Evolutionary conservation across 2,113 vertebrate species (phyloP), one percentile per base, ranked within the genome.

Genomic region (Prionailurus bengalensis): DNA sequence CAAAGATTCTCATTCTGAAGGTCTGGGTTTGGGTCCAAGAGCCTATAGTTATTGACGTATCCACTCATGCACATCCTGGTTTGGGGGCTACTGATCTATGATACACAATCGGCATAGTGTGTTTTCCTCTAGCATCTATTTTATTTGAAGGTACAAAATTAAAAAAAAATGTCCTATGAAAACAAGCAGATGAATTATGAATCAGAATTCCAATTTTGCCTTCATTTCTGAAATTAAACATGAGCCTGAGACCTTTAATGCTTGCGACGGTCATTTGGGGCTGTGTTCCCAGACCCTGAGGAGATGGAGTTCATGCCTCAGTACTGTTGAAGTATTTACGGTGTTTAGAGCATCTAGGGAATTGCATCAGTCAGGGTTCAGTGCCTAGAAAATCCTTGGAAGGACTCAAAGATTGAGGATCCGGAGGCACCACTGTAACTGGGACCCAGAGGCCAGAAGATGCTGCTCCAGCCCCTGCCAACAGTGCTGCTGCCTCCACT

Each of bases 71-170:
- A 73, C 65, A 87, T 79, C 11, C 33, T 88, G 25, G 31, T 55
- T 88, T 79, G 29, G 4, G 23, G 88, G 79, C 21, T 68, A 80
- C 25, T 91, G 16, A 66, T 55, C 5, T 68, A 12, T 81, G 15
- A 29, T 89, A 74, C 29, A 66, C 23, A 73, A 39, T 39, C 79
- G 63, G 19, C 66, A 73, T 11, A 92, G 23, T 14, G 31, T 16
- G 1, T 78, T 73, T 83, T 93, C 53, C 14, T 94, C 4, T 48
- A 83, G 36, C 3, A 84, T 48, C 42, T 70, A 31, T 92, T 91
- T 94, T 80, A 61, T 80, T 95, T 33, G n/a, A 66, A 94, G 55
- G 16, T 51, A 96, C 94, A 63, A 84, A 89, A 58, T 82, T 91
- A 13, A 81, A 84, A 66, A 0, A 4, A 78, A 0, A 4, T 58